Evolutionary conservation across 1,140 invertebrate genomes (phyloP).

Genomic region (Bilobella aurantiaca): DNA sequence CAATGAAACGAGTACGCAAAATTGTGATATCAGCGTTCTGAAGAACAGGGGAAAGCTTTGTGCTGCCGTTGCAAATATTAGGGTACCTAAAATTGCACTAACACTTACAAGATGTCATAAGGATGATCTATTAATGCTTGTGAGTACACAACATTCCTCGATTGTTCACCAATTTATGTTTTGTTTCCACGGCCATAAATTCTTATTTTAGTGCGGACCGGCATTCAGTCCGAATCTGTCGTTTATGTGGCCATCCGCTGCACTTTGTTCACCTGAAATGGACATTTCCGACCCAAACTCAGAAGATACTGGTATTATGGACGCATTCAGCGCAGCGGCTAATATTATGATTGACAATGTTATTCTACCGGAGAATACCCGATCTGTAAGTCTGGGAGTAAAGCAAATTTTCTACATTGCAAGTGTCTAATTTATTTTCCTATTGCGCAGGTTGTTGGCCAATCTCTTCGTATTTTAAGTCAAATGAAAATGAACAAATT

Average conservation of each 20-base stretch:
- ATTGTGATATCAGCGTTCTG: slow-evolving; percentile 52
- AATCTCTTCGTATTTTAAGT: slow-evolving; percentile 12
- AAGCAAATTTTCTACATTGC: neutral
- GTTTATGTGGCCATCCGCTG: slow-evolving; percentile 31
- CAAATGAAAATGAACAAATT: slow-evolving; percentile 10
- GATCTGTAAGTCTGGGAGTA: slow-evolving; percentile 30
- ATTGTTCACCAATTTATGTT: neutral
- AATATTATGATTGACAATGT: slow-evolving; percentile 29
- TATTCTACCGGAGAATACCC: slow-evolving; percentile 25
- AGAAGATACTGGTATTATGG: neutral
- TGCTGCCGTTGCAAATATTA: slow-evolving; percentile 53
- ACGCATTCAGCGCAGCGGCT: slow-evolving; percentile 27
- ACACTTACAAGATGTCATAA: slow-evolving; percentile 47
- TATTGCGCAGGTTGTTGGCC: slow-evolving; percentile 3
- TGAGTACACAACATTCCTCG: slow-evolving; percentile 5
- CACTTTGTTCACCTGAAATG: slow-evolving; percentile 22
- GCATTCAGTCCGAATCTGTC: slow-evolving; percentile 29
- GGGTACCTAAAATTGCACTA: slow-evolving; percentile 54
- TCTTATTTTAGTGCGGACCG: slow-evolving; percentile 31
- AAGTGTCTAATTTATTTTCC: neutral
- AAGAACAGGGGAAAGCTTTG: slow-evolving; percentile 61
- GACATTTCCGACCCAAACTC: neutral
- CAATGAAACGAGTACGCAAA: slow-evolving; percentile 26
- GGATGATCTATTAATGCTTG: slow-evolving; percentile 49
- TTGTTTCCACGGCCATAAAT: neutral